phyloP scores from a whole-genome alignment of 2,888 invertebrate species.

The Myathropa florea region DNA sequence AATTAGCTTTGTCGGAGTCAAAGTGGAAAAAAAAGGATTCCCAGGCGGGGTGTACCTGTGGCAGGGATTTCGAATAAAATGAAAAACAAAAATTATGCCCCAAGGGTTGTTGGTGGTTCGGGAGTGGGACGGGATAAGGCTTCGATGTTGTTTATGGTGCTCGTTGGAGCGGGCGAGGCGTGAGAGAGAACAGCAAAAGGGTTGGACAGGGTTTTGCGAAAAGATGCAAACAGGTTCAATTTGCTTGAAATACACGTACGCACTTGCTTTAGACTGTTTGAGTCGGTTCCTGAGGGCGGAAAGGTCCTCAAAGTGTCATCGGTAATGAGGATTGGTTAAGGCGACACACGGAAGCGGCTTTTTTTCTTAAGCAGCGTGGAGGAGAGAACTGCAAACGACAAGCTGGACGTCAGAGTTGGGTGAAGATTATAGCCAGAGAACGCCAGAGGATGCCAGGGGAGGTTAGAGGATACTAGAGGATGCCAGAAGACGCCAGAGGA shows the following conservation, averaged over 20 bases:
- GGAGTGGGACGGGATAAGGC: not conserved
- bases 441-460: no score
- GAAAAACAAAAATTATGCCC: not conserved
- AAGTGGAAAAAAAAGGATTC: not conserved
- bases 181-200: not conserved
- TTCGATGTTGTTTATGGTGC: not conserved
- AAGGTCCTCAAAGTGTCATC: not conserved
- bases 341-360: not conserved
- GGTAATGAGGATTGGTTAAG: not conserved
- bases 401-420: no score
- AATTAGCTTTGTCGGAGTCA: slow-evolving; percentile 4
- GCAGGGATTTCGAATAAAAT: not conserved
- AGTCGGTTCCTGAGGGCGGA: not conserved
- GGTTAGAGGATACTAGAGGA: no score
- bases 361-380: no score
- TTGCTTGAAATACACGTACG: not conserved
- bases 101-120: not conserved
- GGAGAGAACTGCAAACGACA: no score
- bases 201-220: not conserved
- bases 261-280: not conserved
- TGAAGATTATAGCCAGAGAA: no score
- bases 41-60: not conserved
- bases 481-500: no score
- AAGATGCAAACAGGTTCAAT: not conserved
- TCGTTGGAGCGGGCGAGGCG: no score